Conservation (phyloP, 2,113 vertebrate genomes). For the Cynocephalus volans region DNA sequence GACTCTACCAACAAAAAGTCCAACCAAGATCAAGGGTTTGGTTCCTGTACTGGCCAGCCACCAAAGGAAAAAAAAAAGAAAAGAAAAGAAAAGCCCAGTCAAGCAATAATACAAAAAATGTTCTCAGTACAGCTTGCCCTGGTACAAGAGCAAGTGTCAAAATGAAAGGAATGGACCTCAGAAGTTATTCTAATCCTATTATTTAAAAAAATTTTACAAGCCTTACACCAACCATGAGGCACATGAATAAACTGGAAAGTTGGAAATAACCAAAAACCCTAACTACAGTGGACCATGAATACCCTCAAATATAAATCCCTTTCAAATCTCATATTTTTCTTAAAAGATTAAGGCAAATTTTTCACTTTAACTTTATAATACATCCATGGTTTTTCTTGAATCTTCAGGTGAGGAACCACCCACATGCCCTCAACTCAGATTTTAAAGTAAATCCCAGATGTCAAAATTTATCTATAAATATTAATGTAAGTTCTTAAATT, state of each 20-base stretch:
- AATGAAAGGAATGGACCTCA: not conserved
- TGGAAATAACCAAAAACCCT: not conserved
- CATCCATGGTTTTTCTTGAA: not conserved
- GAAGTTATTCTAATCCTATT: not conserved
- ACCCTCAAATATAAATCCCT: not conserved
- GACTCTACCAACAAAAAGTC: not conserved
- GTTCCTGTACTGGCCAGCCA: too few relatives aligned
- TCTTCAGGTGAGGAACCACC: not conserved
- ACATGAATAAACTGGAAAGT: not conserved
- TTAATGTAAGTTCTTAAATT: not conserved
- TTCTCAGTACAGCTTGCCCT: not conserved
- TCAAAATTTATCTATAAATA: not conserved
- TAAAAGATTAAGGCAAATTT: constrained; percentile 12
- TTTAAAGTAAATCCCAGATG: constrained; percentile 6
- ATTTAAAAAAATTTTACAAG: not conserved
- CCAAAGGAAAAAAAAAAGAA: too few relatives aligned
- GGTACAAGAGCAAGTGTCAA: not conserved
- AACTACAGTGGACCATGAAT: not conserved
- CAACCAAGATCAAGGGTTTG: too few relatives aligned
- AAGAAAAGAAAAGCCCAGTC: not conserved
- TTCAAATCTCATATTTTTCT: not conserved
- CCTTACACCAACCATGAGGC: not conserved
- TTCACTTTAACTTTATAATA: constrained; percentile 7
- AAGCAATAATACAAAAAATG: not conserved
- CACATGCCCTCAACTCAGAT: not conserved